Percentiles rank a stretch among this genome's conserved stretches.
Conservation (phyloP, 2,113 vertebrate genomes). For the Calidris pygmaea region DNA sequence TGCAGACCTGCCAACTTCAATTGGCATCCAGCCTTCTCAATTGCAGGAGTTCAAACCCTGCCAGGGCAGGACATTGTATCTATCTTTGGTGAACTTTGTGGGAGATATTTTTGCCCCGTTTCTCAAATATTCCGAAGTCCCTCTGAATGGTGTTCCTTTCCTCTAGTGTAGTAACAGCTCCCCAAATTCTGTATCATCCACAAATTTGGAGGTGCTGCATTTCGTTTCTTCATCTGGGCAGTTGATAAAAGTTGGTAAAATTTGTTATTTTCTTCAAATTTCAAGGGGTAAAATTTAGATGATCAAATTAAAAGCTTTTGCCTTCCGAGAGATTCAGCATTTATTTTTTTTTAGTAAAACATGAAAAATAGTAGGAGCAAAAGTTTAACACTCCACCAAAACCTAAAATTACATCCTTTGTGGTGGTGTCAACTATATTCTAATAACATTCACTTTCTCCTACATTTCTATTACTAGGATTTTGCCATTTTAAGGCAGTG, state of each 20-base stretch:
- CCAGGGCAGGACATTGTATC: background rate
- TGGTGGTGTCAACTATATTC: background rate
- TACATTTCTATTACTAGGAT: background rate
- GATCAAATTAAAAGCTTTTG: background rate
- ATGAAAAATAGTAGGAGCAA: background rate
- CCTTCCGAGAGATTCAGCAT: background rate
- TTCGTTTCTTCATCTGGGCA: background rate
- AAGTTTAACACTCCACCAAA: background rate
- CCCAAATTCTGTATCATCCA: background rate
- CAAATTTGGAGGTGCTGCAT: background rate
- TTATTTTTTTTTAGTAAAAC: background rate
- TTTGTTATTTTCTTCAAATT: background rate
- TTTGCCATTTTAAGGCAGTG: background rate
- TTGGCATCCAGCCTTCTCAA: background rate
- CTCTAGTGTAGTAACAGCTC: background rate
- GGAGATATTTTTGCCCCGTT: background rate
- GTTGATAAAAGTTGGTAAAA: background rate
- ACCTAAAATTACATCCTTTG: background rate
- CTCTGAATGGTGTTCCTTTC: background rate
- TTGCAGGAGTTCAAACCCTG: background rate
- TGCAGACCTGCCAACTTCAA: background rate
- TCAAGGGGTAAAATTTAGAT: background rate
- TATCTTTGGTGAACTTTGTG: background rate
- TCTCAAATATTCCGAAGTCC: background rate
- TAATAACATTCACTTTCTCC: background rate